A percentile compares a stretch with the other conserved stretches of the same genome.
These are phyloP conservation scores for Cistogaster globosa DNA, from an alignment of 2,888 invertebrate species.

Conservation along the genomic window DNA sequence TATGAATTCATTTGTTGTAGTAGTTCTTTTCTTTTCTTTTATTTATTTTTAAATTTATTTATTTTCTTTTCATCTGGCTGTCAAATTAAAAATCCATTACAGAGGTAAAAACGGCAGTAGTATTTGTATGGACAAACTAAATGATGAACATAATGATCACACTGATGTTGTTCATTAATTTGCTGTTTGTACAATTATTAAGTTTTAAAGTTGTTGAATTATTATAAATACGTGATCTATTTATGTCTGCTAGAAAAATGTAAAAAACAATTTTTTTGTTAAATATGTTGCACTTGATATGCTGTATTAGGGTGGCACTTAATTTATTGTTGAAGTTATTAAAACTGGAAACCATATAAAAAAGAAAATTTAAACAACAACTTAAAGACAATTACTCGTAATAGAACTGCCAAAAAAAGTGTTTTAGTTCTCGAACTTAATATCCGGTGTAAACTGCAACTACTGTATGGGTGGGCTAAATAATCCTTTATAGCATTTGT, in stretches of 20 bases:
- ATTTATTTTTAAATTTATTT: constrained; percentile 34
- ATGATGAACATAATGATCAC: constrained; percentile 32
- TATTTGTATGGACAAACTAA: constrained; percentile 17
- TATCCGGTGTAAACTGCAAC: too few species aligned
- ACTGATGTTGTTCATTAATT: constrained; percentile 43
- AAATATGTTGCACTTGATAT: background rate
- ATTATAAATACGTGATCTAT: constrained; percentile 60
- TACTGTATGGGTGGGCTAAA: too few species aligned
- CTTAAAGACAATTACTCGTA: too few species aligned
- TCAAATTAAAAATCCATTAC: constrained; percentile 70
- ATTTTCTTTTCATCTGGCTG: constrained; percentile 64
- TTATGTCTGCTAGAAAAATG: constrained; percentile 43
- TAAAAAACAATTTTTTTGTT: constrained; percentile 1
- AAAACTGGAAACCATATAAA: background rate
- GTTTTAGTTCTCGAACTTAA: too few species aligned
- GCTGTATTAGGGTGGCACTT: constrained; percentile 14
- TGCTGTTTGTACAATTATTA: constrained; percentile 43
- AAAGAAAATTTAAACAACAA: background rate
- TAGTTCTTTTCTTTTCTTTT: constrained; percentile 10
- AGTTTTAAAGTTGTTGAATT: constrained; percentile 45
- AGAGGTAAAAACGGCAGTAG: constrained; percentile 64
- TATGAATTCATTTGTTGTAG: constrained; percentile 14
- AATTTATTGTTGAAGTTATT: background rate
- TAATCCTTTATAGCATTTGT: too few species aligned
- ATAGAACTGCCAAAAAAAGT: too few species aligned